phyloP scores from a whole-genome alignment of 2,888 invertebrate genomes.

The Papilio elwesi region DNA sequence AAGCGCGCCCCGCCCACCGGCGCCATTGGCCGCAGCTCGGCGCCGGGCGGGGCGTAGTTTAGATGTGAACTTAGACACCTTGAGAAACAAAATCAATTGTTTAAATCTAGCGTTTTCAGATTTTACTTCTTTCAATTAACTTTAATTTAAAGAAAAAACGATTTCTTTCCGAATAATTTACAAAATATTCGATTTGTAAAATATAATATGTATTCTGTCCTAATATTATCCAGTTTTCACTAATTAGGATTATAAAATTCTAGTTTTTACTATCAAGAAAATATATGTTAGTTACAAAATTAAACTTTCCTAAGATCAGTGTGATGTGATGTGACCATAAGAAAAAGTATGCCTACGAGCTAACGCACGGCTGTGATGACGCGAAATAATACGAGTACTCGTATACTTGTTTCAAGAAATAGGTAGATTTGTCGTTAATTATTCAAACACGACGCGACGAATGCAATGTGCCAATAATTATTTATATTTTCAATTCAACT shows the following conservation, averaged over 20 bases:
- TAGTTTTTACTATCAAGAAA: not conserved
- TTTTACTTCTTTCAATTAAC: not conserved
- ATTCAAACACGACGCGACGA: not conserved
- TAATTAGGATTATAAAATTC: not conserved
- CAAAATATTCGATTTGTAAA: not conserved
- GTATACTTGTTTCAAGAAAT: no score
- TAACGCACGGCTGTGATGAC: constrained; percentile 4
- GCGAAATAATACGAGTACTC: not conserved
- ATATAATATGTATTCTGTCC: not conserved
- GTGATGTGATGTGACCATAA: not conserved
- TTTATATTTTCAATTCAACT: no score
- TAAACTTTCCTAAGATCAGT: constrained; percentile 16
- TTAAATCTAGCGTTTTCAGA: constrained; percentile 47
- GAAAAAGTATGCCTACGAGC: constrained; percentile 12
- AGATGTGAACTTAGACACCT: constrained; percentile 76
- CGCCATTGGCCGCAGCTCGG: constrained; percentile 73
- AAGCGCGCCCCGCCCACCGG: constrained; percentile 70
- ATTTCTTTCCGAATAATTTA: not conserved
- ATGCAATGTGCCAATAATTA: no score
- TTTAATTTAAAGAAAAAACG: not conserved
- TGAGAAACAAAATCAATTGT: constrained; percentile 48
- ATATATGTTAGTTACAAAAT: not conserved
- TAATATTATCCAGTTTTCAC: not conserved
- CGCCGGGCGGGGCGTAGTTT: constrained; percentile 78
- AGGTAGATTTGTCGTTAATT: not conserved